These are phyloP conservation scores for Stegostoma tigrinum DNA, from an alignment of 2,113 vertebrate species.

Conservation along the genomic window DNA sequence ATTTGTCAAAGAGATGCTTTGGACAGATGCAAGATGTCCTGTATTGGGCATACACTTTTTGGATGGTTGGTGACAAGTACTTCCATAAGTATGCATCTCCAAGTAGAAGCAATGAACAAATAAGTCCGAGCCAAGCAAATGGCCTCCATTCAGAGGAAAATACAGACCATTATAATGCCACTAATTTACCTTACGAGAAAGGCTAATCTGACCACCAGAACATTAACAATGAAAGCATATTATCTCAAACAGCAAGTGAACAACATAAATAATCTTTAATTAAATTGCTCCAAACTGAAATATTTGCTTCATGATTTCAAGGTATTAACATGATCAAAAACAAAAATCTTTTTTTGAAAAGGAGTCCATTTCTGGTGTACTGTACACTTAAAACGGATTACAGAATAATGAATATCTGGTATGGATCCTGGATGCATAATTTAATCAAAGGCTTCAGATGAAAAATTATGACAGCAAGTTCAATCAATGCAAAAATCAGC, in stretches of 20 bases:
- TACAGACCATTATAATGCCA: not conserved
- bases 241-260: not conserved
- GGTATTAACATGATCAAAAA: not conserved
- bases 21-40: not conserved
- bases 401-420: not conserved
- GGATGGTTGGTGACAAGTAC: not conserved
- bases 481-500: not conserved
- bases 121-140: not conserved
- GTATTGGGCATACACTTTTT: not conserved
- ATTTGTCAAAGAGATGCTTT: not conserved
- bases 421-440: not conserved
- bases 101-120: not conserved
- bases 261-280: not conserved
- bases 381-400: not conserved
- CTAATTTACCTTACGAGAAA: not conserved
- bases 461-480: not conserved
- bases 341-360: not conserved
- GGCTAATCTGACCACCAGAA: not conserved
- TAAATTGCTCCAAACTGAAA: not conserved
- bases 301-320: not conserved
- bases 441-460: not conserved
- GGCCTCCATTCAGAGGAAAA: not conserved
- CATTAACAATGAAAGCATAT: not conserved
- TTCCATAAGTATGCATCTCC: not conserved
- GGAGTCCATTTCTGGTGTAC: not conserved